phyloP scores from a whole-genome alignment of 2,888 invertebrate species.

The Nephrotoma flavescens region DNA sequence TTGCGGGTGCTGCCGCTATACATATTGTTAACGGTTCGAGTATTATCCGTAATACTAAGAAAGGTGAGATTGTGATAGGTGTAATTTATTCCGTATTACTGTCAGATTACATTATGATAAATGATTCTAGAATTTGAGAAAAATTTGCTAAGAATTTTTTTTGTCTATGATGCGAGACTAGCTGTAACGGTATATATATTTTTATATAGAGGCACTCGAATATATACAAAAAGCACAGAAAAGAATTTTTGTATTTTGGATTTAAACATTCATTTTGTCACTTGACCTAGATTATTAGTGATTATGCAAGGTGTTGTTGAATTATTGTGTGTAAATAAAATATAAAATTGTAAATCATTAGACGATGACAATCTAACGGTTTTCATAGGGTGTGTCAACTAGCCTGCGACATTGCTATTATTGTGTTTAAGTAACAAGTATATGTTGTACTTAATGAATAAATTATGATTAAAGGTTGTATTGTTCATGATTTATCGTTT shows the following conservation, averaged over 20 bases:
- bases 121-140: not conserved
- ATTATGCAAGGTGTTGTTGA: not conserved
- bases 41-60: not conserved
- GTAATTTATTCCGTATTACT: not conserved
- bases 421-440: too few species aligned
- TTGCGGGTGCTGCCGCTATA: not conserved
- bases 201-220: too few species aligned
- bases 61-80: not conserved
- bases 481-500: too few species aligned
- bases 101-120: not conserved
- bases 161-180: not conserved
- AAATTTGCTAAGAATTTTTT: not conserved
- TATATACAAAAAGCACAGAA: too few species aligned
- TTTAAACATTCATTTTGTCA: not conserved
- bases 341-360: not conserved
- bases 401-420: too few species aligned
- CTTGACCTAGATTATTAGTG: not conserved
- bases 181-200: too few species aligned
- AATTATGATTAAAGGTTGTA: too few species aligned
- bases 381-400: too few species aligned
- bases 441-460: too few species aligned
- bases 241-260: too few species aligned
- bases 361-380: not conserved
- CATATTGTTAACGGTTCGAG: too few species aligned
- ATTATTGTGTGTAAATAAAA: not conserved